Base-by-base conservation (phyloP, 2,797 vertebrate species). In the Coccyzus lansbergi region DNA sequence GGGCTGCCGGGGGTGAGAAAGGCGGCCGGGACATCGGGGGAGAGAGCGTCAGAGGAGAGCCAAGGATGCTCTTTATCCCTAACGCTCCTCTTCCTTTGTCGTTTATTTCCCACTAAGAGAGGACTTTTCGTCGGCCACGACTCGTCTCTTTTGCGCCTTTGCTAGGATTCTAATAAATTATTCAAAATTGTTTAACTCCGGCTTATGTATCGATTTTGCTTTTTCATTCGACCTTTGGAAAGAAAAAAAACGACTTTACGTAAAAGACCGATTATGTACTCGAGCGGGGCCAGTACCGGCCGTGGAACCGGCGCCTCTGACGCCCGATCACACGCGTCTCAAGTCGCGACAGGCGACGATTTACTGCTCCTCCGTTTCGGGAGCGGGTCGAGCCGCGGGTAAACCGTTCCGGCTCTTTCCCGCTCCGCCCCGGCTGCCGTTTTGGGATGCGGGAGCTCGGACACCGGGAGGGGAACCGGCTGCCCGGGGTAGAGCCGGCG, bases 171-270 rank as follows among this genome's bases (percentile, higher is more conserved):
- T 29, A 81, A 94, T 94, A 91, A 94, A 97, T 95, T 88, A 95
- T 95, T 94, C 87, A 85, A 60, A 94, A 92, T 92, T 91, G 68
- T 93, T 93, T 74, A 95, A 94, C 88, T 92, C 88, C 72, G 31
- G 59, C 80, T 63, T 86, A 56, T 8, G 46, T 31, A 94, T 93
- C 69, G 92, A 95, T 95, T 94, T 86, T 34, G 92, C 95, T 95
- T 94, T 86, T 34, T 56, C 71, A 36, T 79, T 15, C 88, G 92
- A 94, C 88, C 90, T 91, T 48, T 31, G 38, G 12, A 34, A 64
- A 86, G 12, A 38, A n/a, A n/a, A n/a, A n/a, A 38, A 38, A 49
- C 31, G 85, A 79, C 86, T 93, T 86, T 81, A 72, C 76, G 6
- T 34, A 31, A 53, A 92, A 77, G 36, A 28, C 79, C 60, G 44